phyloP scores from a whole-genome alignment of 2,113 vertebrate species.

The Phoenicopterus ruber region DNA sequence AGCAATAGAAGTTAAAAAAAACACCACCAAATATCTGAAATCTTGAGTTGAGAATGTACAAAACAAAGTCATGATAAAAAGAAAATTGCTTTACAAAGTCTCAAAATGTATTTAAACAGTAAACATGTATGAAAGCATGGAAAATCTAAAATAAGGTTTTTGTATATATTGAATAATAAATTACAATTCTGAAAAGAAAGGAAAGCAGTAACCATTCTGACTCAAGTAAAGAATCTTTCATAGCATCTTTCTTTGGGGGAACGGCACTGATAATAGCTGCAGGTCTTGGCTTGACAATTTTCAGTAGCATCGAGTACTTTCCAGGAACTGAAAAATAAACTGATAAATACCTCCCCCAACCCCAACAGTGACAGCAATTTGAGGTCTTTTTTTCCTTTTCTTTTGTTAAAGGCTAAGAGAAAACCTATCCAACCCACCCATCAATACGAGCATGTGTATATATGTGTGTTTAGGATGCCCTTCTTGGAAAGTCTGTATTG shows the following conservation, averaged over 20 bases:
- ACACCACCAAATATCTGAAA: constrained; percentile 56
- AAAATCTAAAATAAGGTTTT: constrained; percentile 31
- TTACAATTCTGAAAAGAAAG: constrained; percentile 50
- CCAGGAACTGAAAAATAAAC: background rate
- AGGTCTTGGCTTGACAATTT: background rate
- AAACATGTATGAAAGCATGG: constrained; percentile 48
- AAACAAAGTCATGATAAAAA: constrained; percentile 67
- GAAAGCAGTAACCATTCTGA: constrained; percentile 48
- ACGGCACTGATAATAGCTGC: background rate
- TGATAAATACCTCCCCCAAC: background rate
- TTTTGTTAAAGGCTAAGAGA: background rate
- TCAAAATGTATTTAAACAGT: constrained; percentile 44
- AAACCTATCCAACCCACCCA: background rate
- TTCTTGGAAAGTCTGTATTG: background rate
- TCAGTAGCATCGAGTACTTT: background rate
- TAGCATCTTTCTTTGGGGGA: background rate
- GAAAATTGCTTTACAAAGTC: constrained; percentile 63
- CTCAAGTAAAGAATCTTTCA: background rate
- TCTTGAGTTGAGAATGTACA: constrained; percentile 62
- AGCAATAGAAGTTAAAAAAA: constrained; percentile 40
- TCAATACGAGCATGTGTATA: background rate
- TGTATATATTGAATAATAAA: constrained; percentile 60
- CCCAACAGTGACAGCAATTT: background rate
- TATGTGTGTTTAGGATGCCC: background rate
- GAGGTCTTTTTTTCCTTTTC: background rate